A percentile compares a stretch with the other conserved stretches of the same genome.
These are phyloP conservation scores for Dimorphilus gyrociliatus DNA, from an alignment of 2,888 invertebrate species.

Conservation along the genomic window DNA sequence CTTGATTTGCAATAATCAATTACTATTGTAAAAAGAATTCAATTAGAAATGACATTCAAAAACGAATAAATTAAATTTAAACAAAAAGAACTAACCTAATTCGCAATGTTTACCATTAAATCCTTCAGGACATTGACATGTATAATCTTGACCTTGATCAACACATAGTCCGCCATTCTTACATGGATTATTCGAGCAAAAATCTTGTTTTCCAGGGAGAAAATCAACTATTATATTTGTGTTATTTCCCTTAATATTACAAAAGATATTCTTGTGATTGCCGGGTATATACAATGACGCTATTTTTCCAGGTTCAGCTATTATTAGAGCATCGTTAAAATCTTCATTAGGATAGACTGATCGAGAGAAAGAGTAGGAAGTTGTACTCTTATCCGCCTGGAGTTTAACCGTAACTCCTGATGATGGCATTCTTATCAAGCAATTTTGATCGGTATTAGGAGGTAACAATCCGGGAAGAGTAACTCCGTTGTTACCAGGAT, in stretches of 20 bases:
- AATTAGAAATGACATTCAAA: no score
- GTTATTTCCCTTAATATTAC: slow-evolving; percentile 8
- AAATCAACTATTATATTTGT: slow-evolving; percentile 4
- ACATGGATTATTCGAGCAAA: slow-evolving; percentile 3
- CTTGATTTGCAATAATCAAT: no score
- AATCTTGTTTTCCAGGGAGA: neutral
- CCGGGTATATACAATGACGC: no score
- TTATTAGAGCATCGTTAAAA: slow-evolving; percentile 6
- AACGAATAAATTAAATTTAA: no score
- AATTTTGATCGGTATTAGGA: slow-evolving; percentile 8
- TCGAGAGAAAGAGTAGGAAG: slow-evolving; percentile 6
- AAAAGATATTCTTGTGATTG: slow-evolving; percentile 6
- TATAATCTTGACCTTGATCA: slow-evolving; percentile 1
- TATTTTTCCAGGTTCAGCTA: neutral
- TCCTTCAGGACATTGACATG: neutral
- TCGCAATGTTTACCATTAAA: no score
- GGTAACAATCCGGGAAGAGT: slow-evolving; percentile 2
- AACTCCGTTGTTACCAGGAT: slow-evolving; percentile 5
- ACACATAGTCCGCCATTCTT: slow-evolving; percentile 1
- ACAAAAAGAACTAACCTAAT: no score
- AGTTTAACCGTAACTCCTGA: slow-evolving; percentile 8
- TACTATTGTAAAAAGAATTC: no score
- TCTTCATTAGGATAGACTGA: slow-evolving; percentile 7
- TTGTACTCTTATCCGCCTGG: slow-evolving; percentile 1
- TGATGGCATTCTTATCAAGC: slow-evolving; percentile 7